Evolutionary conservation across 1,140 invertebrate species (phyloP).

Genomic region (Dendroctonus valens): DNA sequence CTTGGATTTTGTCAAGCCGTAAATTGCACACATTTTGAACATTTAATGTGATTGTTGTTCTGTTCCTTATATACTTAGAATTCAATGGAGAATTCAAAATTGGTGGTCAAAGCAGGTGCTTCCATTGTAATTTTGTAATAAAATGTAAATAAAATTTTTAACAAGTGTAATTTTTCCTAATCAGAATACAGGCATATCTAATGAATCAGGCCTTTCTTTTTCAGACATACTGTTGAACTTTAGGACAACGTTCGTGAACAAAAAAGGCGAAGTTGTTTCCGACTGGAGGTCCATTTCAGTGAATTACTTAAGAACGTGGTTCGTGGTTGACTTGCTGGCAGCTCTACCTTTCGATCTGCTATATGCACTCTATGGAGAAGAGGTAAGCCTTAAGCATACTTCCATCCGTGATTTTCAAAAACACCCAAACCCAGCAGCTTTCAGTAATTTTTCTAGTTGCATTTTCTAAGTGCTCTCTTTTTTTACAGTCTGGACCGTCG

Average conservation of each 20-base stretch:
- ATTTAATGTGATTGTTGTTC: too few species aligned
- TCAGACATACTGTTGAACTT: constrained; percentile 98
- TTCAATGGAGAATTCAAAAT: too few species aligned
- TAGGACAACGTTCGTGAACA: constrained; percentile 96
- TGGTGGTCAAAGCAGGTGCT: too few species aligned
- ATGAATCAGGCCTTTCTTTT: constrained; percentile 18
- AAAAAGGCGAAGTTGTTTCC: constrained; percentile 97
- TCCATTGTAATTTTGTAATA: too few species aligned
- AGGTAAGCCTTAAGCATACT: constrained; percentile 60
- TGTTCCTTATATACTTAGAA: too few species aligned
- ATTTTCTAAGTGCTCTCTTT: constrained; percentile 8
- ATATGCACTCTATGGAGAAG: constrained; percentile 80
- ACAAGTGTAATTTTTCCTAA: too few species aligned
- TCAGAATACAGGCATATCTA: too few species aligned
- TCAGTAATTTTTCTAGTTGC: background rate
- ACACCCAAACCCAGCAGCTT: too few species aligned
- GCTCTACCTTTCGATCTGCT: constrained; percentile 96
- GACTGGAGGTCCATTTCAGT: constrained; percentile 83
- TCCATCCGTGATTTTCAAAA: background rate
- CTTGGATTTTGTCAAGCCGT: too few species aligned
- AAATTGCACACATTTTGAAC: too few species aligned
- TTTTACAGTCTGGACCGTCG: constrained; percentile 59
- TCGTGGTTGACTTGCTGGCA: constrained; percentile 90
- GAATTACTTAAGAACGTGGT: constrained; percentile 94
- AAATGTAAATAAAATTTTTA: too few species aligned